Percentiles rank a stretch among this genome's conserved stretches.
Conservation (phyloP, 2,113 vertebrate genomes). For the Tiliqua scincoides region DNA sequence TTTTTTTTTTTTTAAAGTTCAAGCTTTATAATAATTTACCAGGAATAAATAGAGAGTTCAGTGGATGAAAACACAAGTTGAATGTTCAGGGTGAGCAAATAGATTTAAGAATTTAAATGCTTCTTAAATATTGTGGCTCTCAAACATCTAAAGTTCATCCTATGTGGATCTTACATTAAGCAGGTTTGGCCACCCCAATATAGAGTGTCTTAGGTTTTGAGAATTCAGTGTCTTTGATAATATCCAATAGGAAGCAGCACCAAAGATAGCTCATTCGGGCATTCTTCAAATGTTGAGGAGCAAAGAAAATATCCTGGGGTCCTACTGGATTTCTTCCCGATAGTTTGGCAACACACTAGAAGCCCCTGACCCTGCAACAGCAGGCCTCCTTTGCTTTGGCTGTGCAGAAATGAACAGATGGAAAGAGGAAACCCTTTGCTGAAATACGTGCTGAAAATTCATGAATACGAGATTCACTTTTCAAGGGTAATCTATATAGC, state of each 20-base stretch:
- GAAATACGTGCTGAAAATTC: neutral
- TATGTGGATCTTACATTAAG: too few species aligned
- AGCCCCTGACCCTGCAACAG: neutral
- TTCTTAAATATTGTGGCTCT: too few species aligned
- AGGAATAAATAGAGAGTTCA: too few species aligned
- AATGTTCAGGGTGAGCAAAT: too few species aligned
- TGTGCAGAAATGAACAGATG: neutral
- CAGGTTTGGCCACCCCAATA: too few species aligned
- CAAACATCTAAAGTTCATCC: too few species aligned
- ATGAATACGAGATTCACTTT: neutral
- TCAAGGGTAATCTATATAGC: neutral
- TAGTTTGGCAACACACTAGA: neutral
- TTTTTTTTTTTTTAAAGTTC: too few species aligned
- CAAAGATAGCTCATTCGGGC: neutral
- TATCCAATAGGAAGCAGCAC: neutral
- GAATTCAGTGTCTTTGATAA: neutral
- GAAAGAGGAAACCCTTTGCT: neutral
- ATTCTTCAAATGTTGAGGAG: neutral
- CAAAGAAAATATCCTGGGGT: neutral
- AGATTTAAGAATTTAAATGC: too few species aligned
- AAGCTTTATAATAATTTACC: too few species aligned
- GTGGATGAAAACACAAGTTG: too few species aligned
- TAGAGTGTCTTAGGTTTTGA: neutral
- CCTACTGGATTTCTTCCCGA: neutral
- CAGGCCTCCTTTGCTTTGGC: neutral